Percentiles rank a stretch among this genome's conserved stretches.
These are phyloP conservation scores for Mionectes macconnelli DNA, from an alignment of 2,113 vertebrate species.

Conservation along the genomic window DNA sequence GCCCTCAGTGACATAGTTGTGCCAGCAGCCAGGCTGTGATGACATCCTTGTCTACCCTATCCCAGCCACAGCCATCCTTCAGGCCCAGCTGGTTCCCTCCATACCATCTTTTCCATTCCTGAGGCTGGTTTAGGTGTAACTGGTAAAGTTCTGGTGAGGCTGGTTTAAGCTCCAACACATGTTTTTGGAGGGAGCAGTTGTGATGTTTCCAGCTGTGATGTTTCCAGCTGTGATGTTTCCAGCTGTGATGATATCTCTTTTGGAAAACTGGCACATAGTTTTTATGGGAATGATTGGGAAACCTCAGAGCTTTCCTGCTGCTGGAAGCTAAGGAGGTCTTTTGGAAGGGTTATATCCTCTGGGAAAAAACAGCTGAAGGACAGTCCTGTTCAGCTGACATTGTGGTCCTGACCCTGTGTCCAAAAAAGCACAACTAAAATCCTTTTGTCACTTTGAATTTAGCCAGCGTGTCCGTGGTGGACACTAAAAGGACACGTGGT, in stretches of 20 bases:
- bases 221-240: background rate
- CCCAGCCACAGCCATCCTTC: background rate
- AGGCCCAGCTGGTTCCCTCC: background rate
- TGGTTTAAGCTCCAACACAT: background rate
- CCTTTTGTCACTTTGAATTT: background rate
- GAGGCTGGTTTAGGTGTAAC: background rate
- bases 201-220: background rate
- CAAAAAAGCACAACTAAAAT: background rate
- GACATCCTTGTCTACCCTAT: background rate
- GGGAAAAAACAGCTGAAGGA: background rate
- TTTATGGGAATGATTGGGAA: background rate
- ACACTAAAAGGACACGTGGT: background rate
- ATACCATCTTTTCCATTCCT: background rate
- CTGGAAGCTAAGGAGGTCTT: background rate
- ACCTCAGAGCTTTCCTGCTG: background rate
- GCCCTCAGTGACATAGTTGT: background rate
- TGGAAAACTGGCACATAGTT: background rate
- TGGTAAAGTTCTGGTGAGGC: background rate
- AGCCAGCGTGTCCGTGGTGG: background rate
- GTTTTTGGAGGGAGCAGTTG: background rate
- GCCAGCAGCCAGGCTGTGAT: background rate
- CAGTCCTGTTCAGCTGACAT: too few relatives aligned
- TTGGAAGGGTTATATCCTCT: fast-evolving
- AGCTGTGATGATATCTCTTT: background rate
- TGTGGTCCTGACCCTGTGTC: background rate